A percentile compares a stretch with the other conserved stretches of the same genome.
These are phyloP conservation scores for Bombyx huttoni DNA, from an alignment of 2,888 invertebrate species.

Conservation along the genomic window DNA sequence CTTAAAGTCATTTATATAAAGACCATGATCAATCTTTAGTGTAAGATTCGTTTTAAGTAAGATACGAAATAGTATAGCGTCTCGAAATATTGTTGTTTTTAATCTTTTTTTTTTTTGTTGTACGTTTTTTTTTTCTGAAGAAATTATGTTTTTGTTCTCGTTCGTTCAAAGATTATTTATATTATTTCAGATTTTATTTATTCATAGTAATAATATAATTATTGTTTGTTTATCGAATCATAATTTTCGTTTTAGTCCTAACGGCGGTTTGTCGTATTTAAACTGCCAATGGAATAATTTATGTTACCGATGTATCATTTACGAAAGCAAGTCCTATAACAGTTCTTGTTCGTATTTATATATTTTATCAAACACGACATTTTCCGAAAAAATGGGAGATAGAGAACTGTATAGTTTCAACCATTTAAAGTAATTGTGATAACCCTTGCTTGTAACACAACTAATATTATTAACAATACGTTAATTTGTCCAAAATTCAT, in stretches of 20 bases:
- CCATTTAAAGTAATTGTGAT: constrained; percentile 49
- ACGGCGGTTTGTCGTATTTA: constrained; percentile 9
- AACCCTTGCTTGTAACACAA: constrained; percentile 73
- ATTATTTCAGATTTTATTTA: constrained; percentile 46
- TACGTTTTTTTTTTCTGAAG: constrained; percentile 48
- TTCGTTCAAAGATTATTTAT: constrained; percentile 50
- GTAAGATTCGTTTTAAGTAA: constrained; percentile 58
- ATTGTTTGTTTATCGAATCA: constrained; percentile 45
- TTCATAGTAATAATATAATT: constrained; percentile 45
- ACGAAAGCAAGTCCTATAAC: constrained; percentile 30
- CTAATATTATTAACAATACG: constrained; percentile 58
- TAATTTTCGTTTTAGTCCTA: constrained; percentile 19
- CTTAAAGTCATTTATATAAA: constrained; percentile 54
- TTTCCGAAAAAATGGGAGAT: constrained; percentile 22
- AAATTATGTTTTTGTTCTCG: constrained; percentile 56
- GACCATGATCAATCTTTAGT: constrained; percentile 60
- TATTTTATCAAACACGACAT: constrained; percentile 24
- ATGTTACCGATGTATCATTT: constrained; percentile 62
- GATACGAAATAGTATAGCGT: constrained; percentile 35
- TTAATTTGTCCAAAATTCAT: constrained; percentile 27
- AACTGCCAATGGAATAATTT: constrained; percentile 56
- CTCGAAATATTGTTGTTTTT: constrained; percentile 44
- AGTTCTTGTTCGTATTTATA: constrained; percentile 17
- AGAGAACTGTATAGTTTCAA: constrained; percentile 24
- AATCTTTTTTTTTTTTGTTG: constrained; percentile 34